Evolutionary conservation across 2,797 vertebrate species (phyloP).

Genomic region (Euthynnus affinis): DNA sequence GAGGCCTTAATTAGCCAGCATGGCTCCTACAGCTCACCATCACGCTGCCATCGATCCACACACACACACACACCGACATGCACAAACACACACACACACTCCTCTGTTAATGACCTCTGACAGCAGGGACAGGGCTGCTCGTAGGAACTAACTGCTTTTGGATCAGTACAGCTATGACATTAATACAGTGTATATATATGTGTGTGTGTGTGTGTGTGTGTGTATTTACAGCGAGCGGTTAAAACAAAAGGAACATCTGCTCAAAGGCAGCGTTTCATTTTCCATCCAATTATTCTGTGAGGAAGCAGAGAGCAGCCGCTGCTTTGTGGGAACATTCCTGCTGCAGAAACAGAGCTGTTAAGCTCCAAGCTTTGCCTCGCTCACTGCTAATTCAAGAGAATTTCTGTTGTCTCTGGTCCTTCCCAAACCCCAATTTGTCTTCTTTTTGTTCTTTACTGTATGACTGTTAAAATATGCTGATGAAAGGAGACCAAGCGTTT

Average conservation of each 20-base stretch:
- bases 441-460: conserved; percentile 76
- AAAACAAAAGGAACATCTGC: conserved; percentile 60
- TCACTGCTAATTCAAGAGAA: conserved; percentile 73
- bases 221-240: conserved; percentile 50
- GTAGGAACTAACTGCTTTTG: conserved; percentile 57
- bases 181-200: conserved; percentile 37
- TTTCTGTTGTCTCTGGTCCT: conserved; percentile 71
- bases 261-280: conserved; percentile 67
- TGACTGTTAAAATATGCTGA: conserved; percentile 85
- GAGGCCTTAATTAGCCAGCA: conserved; percentile 67
- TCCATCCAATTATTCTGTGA: conserved; percentile 73
- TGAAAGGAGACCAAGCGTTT: conserved; percentile 66
- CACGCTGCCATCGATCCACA: conserved; percentile 41
- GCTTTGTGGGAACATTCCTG: conserved; percentile 42
- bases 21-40: conserved; percentile 47
- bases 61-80: conserved; percentile 13
- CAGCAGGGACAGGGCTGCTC: conserved; percentile 43
- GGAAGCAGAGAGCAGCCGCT: conserved; percentile 44
- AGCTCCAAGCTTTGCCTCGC: conserved; percentile 66
- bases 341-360: conserved; percentile 72
- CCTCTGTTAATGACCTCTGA: conserved; percentile 62
- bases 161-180: conserved; percentile 65
- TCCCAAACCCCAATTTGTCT: conserved; percentile 80
- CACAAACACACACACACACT: conserved; percentile 6
- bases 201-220: conserved; percentile 17